A percentile compares a stretch with the other conserved stretches of the same genome.
phyloP scores from a whole-genome alignment of 2,888 invertebrate genomes.

The Schrankia costaestrigalis region DNA sequence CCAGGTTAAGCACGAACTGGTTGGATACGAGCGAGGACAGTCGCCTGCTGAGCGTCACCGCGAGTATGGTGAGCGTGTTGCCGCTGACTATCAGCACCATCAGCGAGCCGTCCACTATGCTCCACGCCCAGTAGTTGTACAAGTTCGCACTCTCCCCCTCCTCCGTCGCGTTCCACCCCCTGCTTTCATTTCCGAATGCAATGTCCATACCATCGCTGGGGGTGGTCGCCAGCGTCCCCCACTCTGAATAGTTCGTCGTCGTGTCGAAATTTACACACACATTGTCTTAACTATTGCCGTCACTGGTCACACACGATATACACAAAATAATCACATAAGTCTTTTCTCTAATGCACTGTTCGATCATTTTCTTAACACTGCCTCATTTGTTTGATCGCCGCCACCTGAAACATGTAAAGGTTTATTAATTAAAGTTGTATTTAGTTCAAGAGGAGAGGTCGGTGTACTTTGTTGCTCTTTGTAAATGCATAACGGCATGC shows the following conservation, averaged over 20 bases:
- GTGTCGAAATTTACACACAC: conserved; percentile 62
- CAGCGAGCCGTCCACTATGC: conserved; percentile 83
- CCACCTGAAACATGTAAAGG: conserved; percentile 45
- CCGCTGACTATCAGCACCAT: conserved; percentile 85
- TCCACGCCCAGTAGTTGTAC: conserved; percentile 82
- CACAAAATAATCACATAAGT: conserved; percentile 39
- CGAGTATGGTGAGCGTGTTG: conserved; percentile 87
- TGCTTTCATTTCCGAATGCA: conserved; percentile 66
- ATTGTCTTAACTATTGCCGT: conserved; percentile 57
- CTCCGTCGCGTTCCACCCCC: conserved; percentile 59
- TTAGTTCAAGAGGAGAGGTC: conserved; percentile 17
- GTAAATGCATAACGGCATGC: conserved; percentile 41
- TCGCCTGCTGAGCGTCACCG: conserved; percentile 85
- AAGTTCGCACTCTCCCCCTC: conserved; percentile 48
- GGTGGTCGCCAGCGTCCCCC: conserved; percentile 71
- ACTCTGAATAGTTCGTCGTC: conserved; percentile 68
- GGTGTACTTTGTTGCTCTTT: conserved; percentile 27
- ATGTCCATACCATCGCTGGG: conserved; percentile 79
- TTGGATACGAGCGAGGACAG: conserved; percentile 87
- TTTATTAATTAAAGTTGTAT: conserved; percentile 24
- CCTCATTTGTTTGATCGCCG: conserved; percentile 19
- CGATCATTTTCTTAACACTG: conserved; percentile 45
- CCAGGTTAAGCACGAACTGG: conserved; percentile 89
- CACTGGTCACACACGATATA: conserved; percentile 50
- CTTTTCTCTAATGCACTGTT: conserved; percentile 39